These are phyloP conservation scores for Seriola quinqueradiata DNA, from an alignment of 2,113 vertebrate species.

Conservation along the genomic window DNA sequence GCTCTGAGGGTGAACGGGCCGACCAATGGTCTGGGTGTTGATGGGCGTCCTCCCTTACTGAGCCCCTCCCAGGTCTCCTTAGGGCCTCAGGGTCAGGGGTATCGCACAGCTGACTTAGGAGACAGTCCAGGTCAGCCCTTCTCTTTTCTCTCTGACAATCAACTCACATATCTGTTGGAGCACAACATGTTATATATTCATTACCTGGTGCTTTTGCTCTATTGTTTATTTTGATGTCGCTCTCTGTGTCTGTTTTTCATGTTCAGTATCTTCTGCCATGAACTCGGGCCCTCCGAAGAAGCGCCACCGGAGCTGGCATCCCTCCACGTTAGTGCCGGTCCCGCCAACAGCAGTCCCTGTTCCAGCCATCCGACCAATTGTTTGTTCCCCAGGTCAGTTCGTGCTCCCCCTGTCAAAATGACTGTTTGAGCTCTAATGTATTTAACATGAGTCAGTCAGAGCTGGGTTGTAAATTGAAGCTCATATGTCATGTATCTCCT, in stretches of 20 bases:
- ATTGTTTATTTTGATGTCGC: background rate
- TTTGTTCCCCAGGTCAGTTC: constrained; percentile 84
- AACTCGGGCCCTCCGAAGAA: constrained; percentile 97
- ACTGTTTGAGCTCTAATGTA: background rate
- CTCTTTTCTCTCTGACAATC: background rate
- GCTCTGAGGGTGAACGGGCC: constrained; percentile 86
- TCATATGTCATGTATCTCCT: background rate
- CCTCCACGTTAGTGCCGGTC: constrained; percentile 86
- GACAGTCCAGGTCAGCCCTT: constrained; percentile 80
- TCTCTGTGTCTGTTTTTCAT: background rate
- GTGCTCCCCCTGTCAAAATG: background rate
- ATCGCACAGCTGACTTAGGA: constrained; percentile 88
- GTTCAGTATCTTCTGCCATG: constrained; percentile 85
- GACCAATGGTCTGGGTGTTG: constrained; percentile 85
- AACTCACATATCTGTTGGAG: background rate
- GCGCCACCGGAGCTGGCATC: constrained; percentile 96
- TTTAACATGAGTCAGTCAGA: background rate
- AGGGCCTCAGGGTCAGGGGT: constrained; percentile 85
- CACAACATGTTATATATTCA: background rate
- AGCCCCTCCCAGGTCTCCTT: constrained; percentile 86
- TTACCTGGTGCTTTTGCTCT: background rate
- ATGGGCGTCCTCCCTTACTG: constrained; percentile 83
- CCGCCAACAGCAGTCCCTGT: constrained; percentile 88
- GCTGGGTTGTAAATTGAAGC: background rate
- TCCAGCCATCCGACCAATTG: constrained; percentile 88